Evolutionary conservation across 64 coral and sea anemone species (phyloP).

Genomic region (Stichodactyla helianthus): DNA sequence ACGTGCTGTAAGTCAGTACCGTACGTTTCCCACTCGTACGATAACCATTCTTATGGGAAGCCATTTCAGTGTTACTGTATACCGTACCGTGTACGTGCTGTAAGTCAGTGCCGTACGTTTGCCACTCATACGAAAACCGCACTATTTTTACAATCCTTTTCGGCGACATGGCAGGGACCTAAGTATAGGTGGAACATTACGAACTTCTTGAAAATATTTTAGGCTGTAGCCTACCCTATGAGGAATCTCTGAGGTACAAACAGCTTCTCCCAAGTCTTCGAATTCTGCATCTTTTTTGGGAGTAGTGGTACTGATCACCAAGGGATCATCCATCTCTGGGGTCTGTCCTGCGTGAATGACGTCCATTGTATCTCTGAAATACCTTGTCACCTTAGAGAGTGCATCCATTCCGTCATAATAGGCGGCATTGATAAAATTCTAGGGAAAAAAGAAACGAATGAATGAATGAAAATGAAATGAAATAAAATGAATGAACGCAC

Average conservation of each 20-base stretch:
- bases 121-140: no score
- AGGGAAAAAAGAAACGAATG: background rate
- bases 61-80: no score
- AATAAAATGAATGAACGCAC: no score
- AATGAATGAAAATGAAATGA: background rate
- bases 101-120: no score
- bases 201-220: no score
- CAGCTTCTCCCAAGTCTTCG: conserved; percentile 65
- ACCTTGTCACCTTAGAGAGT: conserved; percentile 86
- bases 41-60: no score
- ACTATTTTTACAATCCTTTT: no score
- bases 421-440: conserved; percentile 77
- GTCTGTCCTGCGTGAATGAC: conserved; percentile 49
- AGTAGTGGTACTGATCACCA: background rate
- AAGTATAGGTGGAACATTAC: no score
- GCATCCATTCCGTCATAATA: conserved; percentile 96
- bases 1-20: no score
- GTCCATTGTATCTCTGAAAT: conserved; percentile 75
- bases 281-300: conserved; percentile 67
- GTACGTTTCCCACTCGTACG: no score
- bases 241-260: background rate
- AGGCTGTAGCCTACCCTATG: background rate
- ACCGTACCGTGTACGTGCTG: no score
- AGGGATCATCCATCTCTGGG: background rate
- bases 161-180: no score